Evolutionary conservation across 2,888 invertebrate species (phyloP), one percentile per base, ranked within the genome.

Genomic region (Archips xylosteana): DNA sequence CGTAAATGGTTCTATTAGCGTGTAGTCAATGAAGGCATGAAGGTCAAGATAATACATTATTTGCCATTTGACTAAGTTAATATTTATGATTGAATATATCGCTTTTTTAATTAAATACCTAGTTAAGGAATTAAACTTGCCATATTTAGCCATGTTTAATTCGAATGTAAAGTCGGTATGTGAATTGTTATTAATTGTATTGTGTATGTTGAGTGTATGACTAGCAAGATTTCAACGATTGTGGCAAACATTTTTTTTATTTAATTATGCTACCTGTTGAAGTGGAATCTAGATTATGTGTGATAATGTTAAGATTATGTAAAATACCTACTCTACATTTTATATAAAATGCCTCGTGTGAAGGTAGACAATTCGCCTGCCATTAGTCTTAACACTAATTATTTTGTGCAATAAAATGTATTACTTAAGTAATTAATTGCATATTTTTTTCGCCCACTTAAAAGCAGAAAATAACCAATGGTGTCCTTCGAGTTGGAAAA

Each of bases 121-220:
- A 76, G 79, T 78, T 82, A 85, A 81, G 78, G 89, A 91, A 91
- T 92, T 92, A 91, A 92, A 92, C 92, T 88, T 89, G 91, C 94
- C 94, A 93, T 93, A 89, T 76, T 77, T 84, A 84, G 91, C 91
- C 90, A 92, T 92, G 92, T 92, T 92, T 92, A 89, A 92, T 91
- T 91, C 91, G 80, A 81, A 65, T 60, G 42, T 61, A 54, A 45
- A 65, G 60, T 57, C 32, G 57, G 15, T 36, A 51, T 47, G 34
- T 45, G 47, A 1, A 13, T 13, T 54, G 45, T 47, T 13, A 67
- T 12, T 65, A 42, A 9, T 60, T 54, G 45, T 42, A 47, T 23
- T 49, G 15, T 2, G 32, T 47, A n/a, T 57, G 15, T 60, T 64
- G 62, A 6, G 59, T 73, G 64, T 47, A 23, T 68, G 70, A 59